Evolutionary conservation across 2,113 vertebrate species (phyloP).

Genomic region (Uria aalge): DNA sequence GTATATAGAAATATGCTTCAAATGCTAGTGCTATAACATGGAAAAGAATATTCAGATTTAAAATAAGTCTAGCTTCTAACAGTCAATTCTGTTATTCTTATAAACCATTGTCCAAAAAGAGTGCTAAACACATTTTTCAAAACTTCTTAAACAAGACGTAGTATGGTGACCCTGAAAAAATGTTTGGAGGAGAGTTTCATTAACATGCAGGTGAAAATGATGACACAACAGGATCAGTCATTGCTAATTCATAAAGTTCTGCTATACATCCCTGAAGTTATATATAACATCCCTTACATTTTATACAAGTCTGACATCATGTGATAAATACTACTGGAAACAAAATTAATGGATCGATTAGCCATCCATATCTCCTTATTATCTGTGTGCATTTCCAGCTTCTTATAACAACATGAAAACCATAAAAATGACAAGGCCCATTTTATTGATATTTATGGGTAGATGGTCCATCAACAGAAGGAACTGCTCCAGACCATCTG

Average conservation of each 20-base stretch:
- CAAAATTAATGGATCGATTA: slow-evolving; percentile 21
- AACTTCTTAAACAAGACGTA: background rate
- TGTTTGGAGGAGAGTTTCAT: background rate
- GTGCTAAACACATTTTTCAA: background rate
- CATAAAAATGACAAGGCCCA: slow-evolving; percentile 16
- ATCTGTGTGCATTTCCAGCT: background rate
- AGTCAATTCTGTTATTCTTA: background rate
- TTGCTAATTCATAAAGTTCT: background rate
- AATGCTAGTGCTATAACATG: background rate
- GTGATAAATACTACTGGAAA: background rate
- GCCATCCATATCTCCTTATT: background rate
- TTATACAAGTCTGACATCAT: slow-evolving; percentile 31
- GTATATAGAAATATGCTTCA: background rate
- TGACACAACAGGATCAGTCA: background rate
- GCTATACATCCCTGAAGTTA: background rate
- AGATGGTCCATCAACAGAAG: background rate
- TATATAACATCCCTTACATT: background rate
- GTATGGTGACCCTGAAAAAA: background rate
- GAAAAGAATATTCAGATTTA: background rate
- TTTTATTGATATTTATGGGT: slow-evolving; percentile 16
- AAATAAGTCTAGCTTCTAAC: background rate
- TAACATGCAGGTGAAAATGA: background rate
- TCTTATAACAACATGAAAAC: background rate
- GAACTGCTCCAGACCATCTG: background rate
- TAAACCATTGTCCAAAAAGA: background rate